Evolutionary conservation across 2,888 invertebrate species (phyloP).

Genomic region (Habroteleia sp.): DNA sequence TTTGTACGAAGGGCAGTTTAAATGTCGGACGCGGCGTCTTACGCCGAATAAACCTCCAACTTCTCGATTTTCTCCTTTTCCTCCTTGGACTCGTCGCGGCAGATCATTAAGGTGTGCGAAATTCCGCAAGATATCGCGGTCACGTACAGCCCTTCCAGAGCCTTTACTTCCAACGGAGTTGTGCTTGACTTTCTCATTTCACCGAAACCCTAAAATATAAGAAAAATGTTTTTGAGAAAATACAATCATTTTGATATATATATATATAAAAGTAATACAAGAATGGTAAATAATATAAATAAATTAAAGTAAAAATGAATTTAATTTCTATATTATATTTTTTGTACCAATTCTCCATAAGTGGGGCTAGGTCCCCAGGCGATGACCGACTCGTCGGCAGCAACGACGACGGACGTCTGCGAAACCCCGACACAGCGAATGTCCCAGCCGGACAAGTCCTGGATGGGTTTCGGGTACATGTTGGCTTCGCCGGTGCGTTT

Average conservation of each 20-base stretch:
- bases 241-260: too few species aligned
- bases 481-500: constrained; percentile 97
- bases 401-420: constrained; percentile 91
- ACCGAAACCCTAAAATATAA: constrained; percentile 88
- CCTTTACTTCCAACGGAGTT: constrained; percentile 91
- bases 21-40: constrained; percentile 56
- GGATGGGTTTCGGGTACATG: constrained; percentile 97
- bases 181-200: constrained; percentile 94
- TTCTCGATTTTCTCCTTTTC: constrained; percentile 84
- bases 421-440: constrained; percentile 92
- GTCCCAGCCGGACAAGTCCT: constrained; percentile 96
- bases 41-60: constrained; percentile 82
- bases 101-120: constrained; percentile 90
- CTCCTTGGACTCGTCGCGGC: constrained; percentile 85
- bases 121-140: constrained; percentile 91
- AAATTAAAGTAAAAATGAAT: background rate
- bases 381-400: constrained; percentile 94
- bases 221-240: background rate
- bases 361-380: constrained; percentile 97
- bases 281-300: too few species aligned
- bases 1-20: constrained; percentile 24
- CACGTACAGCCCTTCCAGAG: constrained; percentile 88
- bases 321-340: too few species aligned
- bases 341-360: constrained; percentile 91
- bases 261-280: too few species aligned